Base-by-base conservation (phyloP, 1,140 invertebrate genomes). In the Hesperophylax magnus region DNA sequence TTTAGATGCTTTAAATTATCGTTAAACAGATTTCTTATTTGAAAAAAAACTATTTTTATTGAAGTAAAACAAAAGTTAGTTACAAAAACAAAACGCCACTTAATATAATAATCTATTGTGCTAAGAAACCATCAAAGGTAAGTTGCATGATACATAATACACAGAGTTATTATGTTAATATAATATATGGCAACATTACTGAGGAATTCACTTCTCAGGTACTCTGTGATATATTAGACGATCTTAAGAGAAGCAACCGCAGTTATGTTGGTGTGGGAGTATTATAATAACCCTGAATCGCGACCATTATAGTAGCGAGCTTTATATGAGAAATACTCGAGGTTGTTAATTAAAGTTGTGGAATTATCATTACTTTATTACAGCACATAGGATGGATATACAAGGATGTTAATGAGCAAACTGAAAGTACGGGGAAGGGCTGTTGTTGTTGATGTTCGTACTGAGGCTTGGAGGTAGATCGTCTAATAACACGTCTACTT, bases 351-450 rank as follows among this genome's bases (percentile, higher is more conserved):
- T 61, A 20, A 61, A 61, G 17, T 61, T 61, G 20, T 61, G 58
- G 58, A 61, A 61, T 20, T 61, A 61, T 22, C 24, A 61, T 61
- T 61, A 61, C 58, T 61, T 61, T 61, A 61, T 61, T 61, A 61
- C 58, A 18, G 14, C 58, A 20, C n/a, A 24, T 47, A 47, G 11
- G 58, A 61, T 61, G 58, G 24, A 22, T 61, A 20, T 24, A 61
- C 17, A 15, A 24, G 20, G 58, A 61, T 61, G 20, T 61, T 61
- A 61, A 61, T 61, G 58, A 61, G 58, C 18, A 61, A 61, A 61
- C 58, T 61, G 58, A 61, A 61, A 61, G 14, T 3, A 24, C n/a
- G 58, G 58, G 18, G 58, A 61, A 24, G 11, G 11, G 39, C 9
- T 11, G 9, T 11, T 47, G 39, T 47, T 47, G 39, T 47, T 47